These are phyloP conservation scores for Stegodyphus dumicola DNA, from an alignment of 1,140 invertebrate species.

Conservation along the genomic window DNA sequence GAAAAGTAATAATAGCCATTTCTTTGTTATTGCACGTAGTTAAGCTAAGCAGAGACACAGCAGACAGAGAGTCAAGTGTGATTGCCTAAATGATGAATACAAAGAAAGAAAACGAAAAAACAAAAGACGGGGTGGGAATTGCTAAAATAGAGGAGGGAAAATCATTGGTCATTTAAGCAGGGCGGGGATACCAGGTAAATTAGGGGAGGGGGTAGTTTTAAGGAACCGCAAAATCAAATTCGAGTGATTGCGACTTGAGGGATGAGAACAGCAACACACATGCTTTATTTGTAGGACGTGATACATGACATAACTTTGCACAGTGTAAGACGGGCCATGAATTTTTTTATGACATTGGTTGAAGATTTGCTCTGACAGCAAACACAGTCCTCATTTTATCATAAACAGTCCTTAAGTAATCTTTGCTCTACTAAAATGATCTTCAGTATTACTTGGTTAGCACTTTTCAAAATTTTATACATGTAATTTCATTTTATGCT, in stretches of 20 bases:
- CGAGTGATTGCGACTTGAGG: constrained; percentile 23
- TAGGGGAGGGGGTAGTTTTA: constrained; percentile 48
- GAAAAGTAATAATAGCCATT: constrained; percentile 41
- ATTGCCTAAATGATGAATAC: constrained; percentile 42
- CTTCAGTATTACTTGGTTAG: too few species aligned
- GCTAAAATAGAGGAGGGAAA: constrained; percentile 44
- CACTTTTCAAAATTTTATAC: too few species aligned
- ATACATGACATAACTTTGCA: too few species aligned
- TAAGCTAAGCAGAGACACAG: constrained; percentile 33
- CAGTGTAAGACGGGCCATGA: too few species aligned
- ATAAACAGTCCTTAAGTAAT: too few species aligned
- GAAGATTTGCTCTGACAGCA: too few species aligned
- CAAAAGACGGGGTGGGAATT: constrained; percentile 11
- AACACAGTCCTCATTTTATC: too few species aligned
- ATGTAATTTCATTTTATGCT: too few species aligned
- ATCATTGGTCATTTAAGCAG: constrained; percentile 60
- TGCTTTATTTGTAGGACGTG: too few species aligned
- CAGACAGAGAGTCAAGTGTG: constrained; percentile 6
- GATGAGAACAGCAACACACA: background rate
- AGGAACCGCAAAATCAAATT: constrained; percentile 50
- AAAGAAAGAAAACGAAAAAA: constrained; percentile 9
- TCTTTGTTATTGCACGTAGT: constrained; percentile 32
- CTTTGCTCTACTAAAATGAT: too few species aligned
- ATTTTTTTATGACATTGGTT: too few species aligned
- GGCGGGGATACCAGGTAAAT: constrained; percentile 38